These are phyloP conservation scores for Lycocerus yunnanus DNA, from an alignment of 2,888 invertebrate genomes.

Conservation along the genomic window DNA sequence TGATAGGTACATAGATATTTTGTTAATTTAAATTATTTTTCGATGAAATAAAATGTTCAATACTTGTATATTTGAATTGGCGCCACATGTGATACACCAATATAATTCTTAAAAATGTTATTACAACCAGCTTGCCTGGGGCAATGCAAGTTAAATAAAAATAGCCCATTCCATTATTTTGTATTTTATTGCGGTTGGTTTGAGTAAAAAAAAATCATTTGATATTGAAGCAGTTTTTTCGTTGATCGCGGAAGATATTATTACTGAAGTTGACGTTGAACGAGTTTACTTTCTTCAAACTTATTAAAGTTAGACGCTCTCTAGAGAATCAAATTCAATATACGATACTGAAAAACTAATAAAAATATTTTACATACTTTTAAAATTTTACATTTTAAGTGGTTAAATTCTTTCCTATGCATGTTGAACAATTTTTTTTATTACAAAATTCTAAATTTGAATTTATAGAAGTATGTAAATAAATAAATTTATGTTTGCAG, in stretches of 20 bases:
- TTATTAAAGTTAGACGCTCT: constrained; percentile 42
- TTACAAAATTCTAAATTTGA: constrained; percentile 7
- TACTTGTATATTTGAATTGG: too few relatives aligned
- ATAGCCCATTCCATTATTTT: not conserved
- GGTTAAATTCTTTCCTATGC: constrained; percentile 13
- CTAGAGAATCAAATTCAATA: constrained; percentile 39
- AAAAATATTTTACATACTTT: constrained; percentile 20
- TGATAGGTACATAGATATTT: too few relatives aligned
- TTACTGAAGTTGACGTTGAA: constrained; percentile 35
- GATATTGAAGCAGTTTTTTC: constrained; percentile 34
- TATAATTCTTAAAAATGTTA: too few relatives aligned
- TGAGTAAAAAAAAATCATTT: constrained; percentile 31
- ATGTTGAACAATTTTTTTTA: constrained; percentile 9
- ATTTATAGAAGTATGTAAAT: constrained; percentile 9
- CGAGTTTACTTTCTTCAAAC: constrained; percentile 42
- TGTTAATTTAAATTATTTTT: too few relatives aligned
- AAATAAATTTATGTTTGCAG: constrained; percentile 18
- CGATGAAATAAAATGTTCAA: too few relatives aligned
- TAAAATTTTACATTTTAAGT: constrained; percentile 15
- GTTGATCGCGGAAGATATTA: constrained; percentile 37
- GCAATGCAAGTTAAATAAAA: not conserved
- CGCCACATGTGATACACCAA: too few relatives aligned
- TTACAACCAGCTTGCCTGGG: not conserved
- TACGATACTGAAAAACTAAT: constrained; percentile 36
- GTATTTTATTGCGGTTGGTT: constrained; percentile 13